Percentiles rank a stretch among this genome's conserved stretches.
Evolutionary conservation across 2,888 invertebrate genomes (phyloP).

Genomic region (Adineta ricciae): DNA sequence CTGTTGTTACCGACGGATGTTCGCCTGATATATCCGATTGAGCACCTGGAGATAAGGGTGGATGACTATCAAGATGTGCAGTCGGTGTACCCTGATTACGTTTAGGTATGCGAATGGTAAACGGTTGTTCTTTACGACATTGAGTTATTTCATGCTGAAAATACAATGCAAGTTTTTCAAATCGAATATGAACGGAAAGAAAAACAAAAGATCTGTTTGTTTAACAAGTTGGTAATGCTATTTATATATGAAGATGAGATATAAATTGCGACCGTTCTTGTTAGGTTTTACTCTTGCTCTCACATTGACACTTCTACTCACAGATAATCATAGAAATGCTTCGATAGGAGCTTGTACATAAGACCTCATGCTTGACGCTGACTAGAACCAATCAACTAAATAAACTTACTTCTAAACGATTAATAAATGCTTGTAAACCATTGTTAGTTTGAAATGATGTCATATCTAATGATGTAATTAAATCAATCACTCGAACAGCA

Average conservation of each 20-base stretch:
- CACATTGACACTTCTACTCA: not conserved
- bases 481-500: constrained; percentile 77
- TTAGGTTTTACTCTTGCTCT: not conserved
- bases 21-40: not conserved
- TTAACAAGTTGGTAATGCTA: not conserved
- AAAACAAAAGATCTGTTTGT: not conserved
- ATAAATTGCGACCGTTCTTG: not conserved
- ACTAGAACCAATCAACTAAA: not conserved
- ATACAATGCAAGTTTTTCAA: constrained; percentile 37
- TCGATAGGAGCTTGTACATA: not conserved
- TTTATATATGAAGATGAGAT: not conserved
- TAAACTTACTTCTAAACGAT: constrained; percentile 61
- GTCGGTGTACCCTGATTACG: not conserved
- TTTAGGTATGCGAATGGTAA: constrained; percentile 55
- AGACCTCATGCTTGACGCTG: not conserved
- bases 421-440: constrained; percentile 69
- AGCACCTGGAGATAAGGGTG: not conserved
- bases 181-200: too few relatives aligned
- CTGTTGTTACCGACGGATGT: constrained; percentile 13
- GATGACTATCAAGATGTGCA: constrained; percentile 36
- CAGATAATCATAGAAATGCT: not conserved
- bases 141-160: constrained; percentile 61
- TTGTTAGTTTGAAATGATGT: constrained; percentile 71
- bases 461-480: constrained; percentile 78
- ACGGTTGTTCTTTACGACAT: constrained; percentile 67